Evolutionary conservation across 2,888 invertebrate species (phyloP), one percentile per base, ranked within the genome.

Genomic region (Disparrhopalites patrizii): DNA sequence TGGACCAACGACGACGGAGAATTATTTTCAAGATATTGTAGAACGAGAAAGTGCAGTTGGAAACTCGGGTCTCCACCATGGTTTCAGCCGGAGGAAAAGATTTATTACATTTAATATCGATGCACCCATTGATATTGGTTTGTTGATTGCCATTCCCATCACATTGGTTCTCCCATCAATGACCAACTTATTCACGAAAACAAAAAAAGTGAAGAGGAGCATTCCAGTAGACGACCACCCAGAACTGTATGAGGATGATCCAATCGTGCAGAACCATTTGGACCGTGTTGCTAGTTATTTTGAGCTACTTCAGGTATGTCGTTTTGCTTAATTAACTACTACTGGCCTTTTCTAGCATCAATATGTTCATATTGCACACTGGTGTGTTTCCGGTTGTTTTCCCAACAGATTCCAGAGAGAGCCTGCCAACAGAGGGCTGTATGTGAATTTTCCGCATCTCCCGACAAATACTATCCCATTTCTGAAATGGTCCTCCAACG

Each of bases 391-490:
- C 3, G 13, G 13, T 60, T 62, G n/a, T n/a, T 62, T 33, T 10
- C 33, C 57, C 30, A 23, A 1, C 64, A 76, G 76, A 70, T 76
- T 54, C 73, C 75, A 1, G 73, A 75, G 10, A 62, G 68, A 23
- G 40, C 68, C 1, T 76, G 77, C 40, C 76, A 77, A 61, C 66
- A 76, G 20, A 65, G 76, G 15, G 72, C 76, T 0, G 47, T 75
- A 1, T 76, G 76, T 62, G 76, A 76, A 68, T 66, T 76, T 43
- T 68, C 76, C 3, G 74, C 76, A 2, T 69, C 75, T 4, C 76
- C 76, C 1, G 67, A 66, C 18, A 70, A 65, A 30, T 76, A 65
- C 54, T 73, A 72, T 25, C 76, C 76, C 5, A 47, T 76, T 23
- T 71, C 75, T 0, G 74, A 76, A 10, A 66, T 77, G 33, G 65